These are phyloP conservation scores for Papilio demoleus DNA, from an alignment of 2,888 invertebrate genomes.

Conservation along the genomic window DNA sequence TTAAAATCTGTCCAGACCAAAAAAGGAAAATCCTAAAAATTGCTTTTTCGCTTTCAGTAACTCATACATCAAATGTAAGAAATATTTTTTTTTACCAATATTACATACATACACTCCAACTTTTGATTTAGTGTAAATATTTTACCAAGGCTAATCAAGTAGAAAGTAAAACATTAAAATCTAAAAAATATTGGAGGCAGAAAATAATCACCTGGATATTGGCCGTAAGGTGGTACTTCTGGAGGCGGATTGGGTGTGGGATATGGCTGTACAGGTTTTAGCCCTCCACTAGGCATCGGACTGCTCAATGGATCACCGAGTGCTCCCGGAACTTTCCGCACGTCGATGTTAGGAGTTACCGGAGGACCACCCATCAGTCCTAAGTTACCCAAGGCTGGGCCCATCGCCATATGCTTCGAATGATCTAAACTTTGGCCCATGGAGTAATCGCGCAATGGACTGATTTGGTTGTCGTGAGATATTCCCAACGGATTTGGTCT, in stretches of 20 bases:
- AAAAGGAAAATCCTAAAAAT: too few relatives aligned
- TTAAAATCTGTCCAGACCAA: too few relatives aligned
- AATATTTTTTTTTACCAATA: too few relatives aligned
- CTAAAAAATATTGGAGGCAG: too few relatives aligned
- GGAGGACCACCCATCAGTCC: slow-evolving; percentile 48
- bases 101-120: too few relatives aligned
- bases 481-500: slow-evolving; percentile 42
- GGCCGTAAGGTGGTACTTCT: slow-evolving; percentile 66
- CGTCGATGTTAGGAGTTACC: slow-evolving; percentile 50
- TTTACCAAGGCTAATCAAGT: too few relatives aligned
- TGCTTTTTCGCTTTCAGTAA: too few relatives aligned
- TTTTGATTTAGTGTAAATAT: too few relatives aligned
- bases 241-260: slow-evolving; percentile 61
- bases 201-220: slow-evolving; percentile 71
- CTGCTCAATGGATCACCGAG: slow-evolving; percentile 46
- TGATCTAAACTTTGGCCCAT: slow-evolving; percentile 35
- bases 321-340: slow-evolving; percentile 50
- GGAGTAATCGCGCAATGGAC: slow-evolving; percentile 40
- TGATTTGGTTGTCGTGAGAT: slow-evolving; percentile 43
- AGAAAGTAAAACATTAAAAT: too few relatives aligned
- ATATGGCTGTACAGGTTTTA: slow-evolving; percentile 57
- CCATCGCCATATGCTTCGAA: slow-evolving; percentile 31
- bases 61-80: too few relatives aligned
- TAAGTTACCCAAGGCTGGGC: slow-evolving; percentile 30
- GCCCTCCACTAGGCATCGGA: slow-evolving; percentile 52